Percentiles rank a stretch among this genome's conserved stretches.
Conservation (phyloP, 2,113 vertebrate species). For the Grallaria varia region DNA sequence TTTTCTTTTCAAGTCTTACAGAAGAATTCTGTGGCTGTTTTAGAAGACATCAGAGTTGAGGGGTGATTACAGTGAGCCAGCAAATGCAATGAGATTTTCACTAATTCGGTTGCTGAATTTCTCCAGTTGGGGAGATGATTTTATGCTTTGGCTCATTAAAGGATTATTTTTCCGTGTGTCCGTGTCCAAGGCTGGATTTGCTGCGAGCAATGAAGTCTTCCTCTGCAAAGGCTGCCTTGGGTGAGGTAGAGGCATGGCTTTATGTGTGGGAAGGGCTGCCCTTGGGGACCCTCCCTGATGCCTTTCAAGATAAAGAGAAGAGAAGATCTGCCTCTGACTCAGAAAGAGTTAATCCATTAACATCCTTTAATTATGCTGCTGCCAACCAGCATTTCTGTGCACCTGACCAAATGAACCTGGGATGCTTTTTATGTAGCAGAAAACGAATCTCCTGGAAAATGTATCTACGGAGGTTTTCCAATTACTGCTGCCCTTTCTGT, state of each 20-base stretch:
- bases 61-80: not conserved
- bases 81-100: not conserved
- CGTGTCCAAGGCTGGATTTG: not conserved
- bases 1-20: not conserved
- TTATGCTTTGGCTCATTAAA: not conserved
- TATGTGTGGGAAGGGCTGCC: not conserved
- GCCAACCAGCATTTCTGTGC: not conserved
- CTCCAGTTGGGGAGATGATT: not conserved
- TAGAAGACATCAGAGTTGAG: not conserved
- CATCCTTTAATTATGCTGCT: not conserved
- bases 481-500: constrained; percentile 40
- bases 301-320: not conserved
- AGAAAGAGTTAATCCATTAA: not conserved
- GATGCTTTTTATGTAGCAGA: not conserved
- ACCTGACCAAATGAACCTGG: not conserved
- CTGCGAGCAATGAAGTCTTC: not conserved
- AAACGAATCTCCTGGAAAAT: constrained; percentile 40
- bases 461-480: not conserved
- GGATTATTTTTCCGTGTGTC: not conserved
- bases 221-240: not conserved
- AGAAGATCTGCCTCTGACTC: not conserved
- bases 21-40: not conserved
- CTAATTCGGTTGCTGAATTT: not conserved
- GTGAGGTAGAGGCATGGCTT: not conserved
- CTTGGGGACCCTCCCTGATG: not conserved